Evolutionary conservation across 2,888 invertebrate genomes (phyloP).

Genomic region (Eupeodes luniger): DNA sequence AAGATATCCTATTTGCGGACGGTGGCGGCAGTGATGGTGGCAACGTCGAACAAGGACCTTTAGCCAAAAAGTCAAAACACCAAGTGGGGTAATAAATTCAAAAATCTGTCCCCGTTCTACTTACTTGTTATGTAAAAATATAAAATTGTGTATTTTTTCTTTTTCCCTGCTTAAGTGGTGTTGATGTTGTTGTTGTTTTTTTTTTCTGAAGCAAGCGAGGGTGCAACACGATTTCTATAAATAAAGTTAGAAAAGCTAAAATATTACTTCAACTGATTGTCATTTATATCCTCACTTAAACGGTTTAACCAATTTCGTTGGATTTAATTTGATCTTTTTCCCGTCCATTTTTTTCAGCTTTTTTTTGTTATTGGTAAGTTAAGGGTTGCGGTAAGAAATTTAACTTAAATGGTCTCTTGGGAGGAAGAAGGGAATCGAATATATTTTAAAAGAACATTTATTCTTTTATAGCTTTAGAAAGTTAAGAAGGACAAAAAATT

Average conservation of each 20-base stretch:
- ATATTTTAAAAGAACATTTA: neutral
- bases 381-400: slow-evolving; percentile 1
- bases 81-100: slow-evolving; percentile 73
- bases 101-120: slow-evolving; percentile 58
- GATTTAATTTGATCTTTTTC: slow-evolving; percentile 48
- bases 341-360: neutral
- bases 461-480: neutral
- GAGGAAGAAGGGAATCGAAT: neutral
- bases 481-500: neutral
- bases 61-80: slow-evolving; percentile 51
- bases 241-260: slow-evolving; percentile 53
- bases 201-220: neutral
- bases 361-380: neutral
- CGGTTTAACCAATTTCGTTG: slow-evolving; percentile 46
- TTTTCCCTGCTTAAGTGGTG: neutral
- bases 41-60: slow-evolving; percentile 15
- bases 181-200: slow-evolving; percentile 14
- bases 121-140: neutral
- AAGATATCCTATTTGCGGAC: neutral
- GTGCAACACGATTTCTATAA: slow-evolving; percentile 34
- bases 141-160: neutral
- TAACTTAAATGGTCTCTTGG: slow-evolving; percentile 45
- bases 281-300: slow-evolving; percentile 46
- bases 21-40: slow-evolving; percentile 4
- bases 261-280: slow-evolving; percentile 43